Evolutionary conservation across 2,888 invertebrate species (phyloP).

Genomic region (Drosophila austrosaltans): DNA sequence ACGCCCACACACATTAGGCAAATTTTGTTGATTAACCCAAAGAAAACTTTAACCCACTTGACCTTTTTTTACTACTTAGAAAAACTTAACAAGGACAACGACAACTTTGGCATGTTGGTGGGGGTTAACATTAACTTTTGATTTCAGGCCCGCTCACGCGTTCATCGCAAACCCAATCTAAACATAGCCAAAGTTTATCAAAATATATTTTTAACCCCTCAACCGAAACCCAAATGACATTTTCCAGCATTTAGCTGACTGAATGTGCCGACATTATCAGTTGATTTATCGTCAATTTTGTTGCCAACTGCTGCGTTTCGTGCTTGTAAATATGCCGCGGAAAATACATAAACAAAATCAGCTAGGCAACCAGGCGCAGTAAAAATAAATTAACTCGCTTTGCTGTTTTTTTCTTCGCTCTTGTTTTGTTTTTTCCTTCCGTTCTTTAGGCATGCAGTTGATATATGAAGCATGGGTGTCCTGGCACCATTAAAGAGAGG

Average conservation of each 20-base stretch:
- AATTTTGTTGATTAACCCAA: conserved; percentile 43
- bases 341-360: conserved; percentile 46
- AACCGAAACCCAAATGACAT: neutral
- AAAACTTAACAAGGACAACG: neutral
- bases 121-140: conserved; percentile 29
- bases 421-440: neutral
- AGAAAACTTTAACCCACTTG: conserved; percentile 29
- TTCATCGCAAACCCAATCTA: conserved; percentile 34
- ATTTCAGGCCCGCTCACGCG: conserved; percentile 24
- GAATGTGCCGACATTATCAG: conserved; percentile 77
- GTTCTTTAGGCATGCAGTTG: neutral
- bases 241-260: conserved; percentile 42
- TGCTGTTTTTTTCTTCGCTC: conserved; percentile 14
- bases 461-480: conserved; percentile 22
- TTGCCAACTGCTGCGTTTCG: conserved; percentile 54
- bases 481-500: conserved; percentile 51
- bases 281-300: conserved; percentile 74
- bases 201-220: conserved; percentile 15
- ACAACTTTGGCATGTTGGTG: neutral
- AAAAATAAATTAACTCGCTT: conserved; percentile 75
- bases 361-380: conserved; percentile 38
- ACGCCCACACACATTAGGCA: conserved; percentile 31
- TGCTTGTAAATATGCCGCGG: conserved; percentile 49
- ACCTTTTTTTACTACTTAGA: conserved; percentile 22
- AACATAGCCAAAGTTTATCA: conserved; percentile 43